Evolutionary conservation across 1,140 invertebrate species (phyloP), one percentile per base, ranked within the genome.

Genomic region (Carcinoscorpius rotundicauda): DNA sequence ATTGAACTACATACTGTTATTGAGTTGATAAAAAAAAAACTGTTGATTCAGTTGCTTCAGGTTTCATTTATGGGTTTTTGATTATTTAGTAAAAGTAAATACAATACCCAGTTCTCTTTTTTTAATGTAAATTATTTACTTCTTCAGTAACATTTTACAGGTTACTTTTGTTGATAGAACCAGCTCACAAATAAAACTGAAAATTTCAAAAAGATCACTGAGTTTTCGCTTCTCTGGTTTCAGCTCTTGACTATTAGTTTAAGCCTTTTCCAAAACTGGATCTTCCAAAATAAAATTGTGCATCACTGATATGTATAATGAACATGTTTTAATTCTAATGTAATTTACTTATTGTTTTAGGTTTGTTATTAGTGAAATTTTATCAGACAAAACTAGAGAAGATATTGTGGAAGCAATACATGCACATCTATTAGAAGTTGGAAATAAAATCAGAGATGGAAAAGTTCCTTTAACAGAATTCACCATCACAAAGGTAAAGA

Each of bases 381-480:
- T 99, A 3, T 88, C 86, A 3, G 87, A 87, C 71, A 85, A 85
- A 70, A 74, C 81, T 5, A 77, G 83, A 5, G 94, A 98, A 68
- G 86, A 89, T 49, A 84, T 94, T 72, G 77, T 97, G 0, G 86
- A 88, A 60, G 88, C 86, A 63, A 93, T 99, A 68, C 88, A 91
- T 70, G 78, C 75, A 79, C 88, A 82, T 70, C 79, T 82, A 66
- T 77, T 67, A 60, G 76, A 78, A 71, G 75, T 94, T 2, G 82
- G 82, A 60, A 81, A 85, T 10, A 83, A 87, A 74, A 81, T 96
- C 10, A 81, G 84, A 52, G 71, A 75, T 9, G 75, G 82, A 62
- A 82, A 83, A 72, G 83, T 93, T 49, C 85, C 90, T 0, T 65
- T 96, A 0, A 83, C 86, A 1, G 78, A 90, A 11, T 83, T 93